phyloP scores from a whole-genome alignment of 2,888 invertebrate genomes.

The Melinaea marsaeus region DNA sequence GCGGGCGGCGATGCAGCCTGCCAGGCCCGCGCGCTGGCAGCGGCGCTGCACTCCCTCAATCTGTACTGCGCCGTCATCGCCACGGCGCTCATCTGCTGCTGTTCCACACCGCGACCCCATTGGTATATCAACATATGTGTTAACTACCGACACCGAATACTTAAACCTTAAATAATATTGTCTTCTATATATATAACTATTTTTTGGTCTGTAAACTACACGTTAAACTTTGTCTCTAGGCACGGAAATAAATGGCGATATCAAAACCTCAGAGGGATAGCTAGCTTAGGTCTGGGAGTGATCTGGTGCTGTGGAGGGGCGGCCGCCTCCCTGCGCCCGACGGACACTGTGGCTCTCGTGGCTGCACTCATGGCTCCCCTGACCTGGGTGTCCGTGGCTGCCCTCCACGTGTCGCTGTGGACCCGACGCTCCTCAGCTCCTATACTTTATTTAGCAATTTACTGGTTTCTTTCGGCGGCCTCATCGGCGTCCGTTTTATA shows the following conservation, averaged over 20 bases:
- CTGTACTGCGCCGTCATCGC: constrained; percentile 67
- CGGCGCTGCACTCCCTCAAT: constrained; percentile 63
- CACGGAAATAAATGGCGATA: constrained; percentile 54
- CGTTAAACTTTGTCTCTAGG: constrained; percentile 27
- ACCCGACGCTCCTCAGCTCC: constrained; percentile 61
- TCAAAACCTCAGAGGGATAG: constrained; percentile 60
- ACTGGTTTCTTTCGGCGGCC: constrained; percentile 61
- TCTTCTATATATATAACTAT: background rate
- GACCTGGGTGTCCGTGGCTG: constrained; percentile 65
- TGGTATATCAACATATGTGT: constrained; percentile 38
- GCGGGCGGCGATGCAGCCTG: constrained; percentile 49
- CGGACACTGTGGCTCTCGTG: constrained; percentile 51
- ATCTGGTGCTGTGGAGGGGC: constrained; percentile 61
- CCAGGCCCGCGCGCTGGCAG: constrained; percentile 54
- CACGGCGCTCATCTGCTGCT: constrained; percentile 65
- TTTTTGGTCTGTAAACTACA: too few relatives aligned
- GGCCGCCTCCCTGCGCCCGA: constrained; percentile 50
- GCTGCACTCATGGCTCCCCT: constrained; percentile 56
- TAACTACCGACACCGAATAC: background rate
- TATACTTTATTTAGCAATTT: constrained; percentile 65
- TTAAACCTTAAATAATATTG: too few relatives aligned
- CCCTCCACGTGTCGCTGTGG: constrained; percentile 63
- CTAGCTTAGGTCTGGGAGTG: constrained; percentile 51
- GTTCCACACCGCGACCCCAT: constrained; percentile 46
- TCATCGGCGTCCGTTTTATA: constrained; percentile 54